Base-by-base conservation (phyloP, 2,888 invertebrate genomes). In the Eupithecia tripunctaria region DNA sequence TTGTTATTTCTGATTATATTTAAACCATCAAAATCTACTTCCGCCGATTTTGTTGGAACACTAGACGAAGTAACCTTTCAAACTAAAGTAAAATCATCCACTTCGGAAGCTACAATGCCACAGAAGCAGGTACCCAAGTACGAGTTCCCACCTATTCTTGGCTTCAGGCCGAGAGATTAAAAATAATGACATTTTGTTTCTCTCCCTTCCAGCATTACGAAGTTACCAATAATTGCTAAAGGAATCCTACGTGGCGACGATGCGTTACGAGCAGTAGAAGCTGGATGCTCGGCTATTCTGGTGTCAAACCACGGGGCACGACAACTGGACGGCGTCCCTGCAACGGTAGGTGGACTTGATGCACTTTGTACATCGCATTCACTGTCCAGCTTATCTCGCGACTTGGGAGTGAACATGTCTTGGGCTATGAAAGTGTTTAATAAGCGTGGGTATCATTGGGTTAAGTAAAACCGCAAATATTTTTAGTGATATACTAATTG, bases 241-340 rank as follows among this genome's bases (percentile, higher is more conserved):
- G 99, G 99, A 8, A 95, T 99, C 75, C 89, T 99, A 47, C 97
- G 98, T 0, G 96, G 96, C 0, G 98, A 98, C 85, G 99, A 99
- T 91, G 99, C 99, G 0, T 82, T 96, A 21, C 92, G 96, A 81
- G 98, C 97, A 0, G 94, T 95, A 0, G 94, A 97, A 79, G 93
- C 95, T 69, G 98, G 98, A 6, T 97, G 96, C 64, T 93, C 96
- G 4, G 99, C 96, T 0, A 96, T 99, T 71, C 94, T 98, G 75
- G 99, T 99, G 5, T 99, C 99, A 0, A 99, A 99, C 90, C 99
- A 99, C 88, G 99, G 99, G 1, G 99, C 97, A 0, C 95, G 99
- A 75, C 99, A 99, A 91, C 91, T 98, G 47, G 98, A 98, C 86
- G 96, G 96, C n/a, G 96, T 97, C 14, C 97, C 97, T 18, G 96